Percentiles rank a stretch among this genome's conserved stretches.
Evolutionary conservation across 2,113 vertebrate genomes (phyloP).

Genomic region (Coreoperca whiteheadi): DNA sequence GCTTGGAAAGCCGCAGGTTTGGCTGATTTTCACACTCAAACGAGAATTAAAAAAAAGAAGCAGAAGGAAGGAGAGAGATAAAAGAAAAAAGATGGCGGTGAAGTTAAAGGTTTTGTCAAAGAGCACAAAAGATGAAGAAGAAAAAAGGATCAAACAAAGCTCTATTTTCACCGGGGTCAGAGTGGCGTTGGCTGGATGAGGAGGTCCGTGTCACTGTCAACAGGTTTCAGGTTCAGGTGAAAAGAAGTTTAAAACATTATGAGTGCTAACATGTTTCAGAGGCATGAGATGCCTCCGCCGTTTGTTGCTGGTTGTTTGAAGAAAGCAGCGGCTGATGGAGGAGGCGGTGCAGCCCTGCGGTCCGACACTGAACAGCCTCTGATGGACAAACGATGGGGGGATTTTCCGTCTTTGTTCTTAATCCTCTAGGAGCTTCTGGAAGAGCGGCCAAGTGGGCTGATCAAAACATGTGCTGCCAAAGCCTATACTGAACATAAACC

Average conservation of each 20-base stretch:
- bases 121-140: neutral
- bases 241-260: neutral
- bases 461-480: neutral
- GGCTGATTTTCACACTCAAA: neutral
- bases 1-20: constrained; percentile 36
- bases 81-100: neutral
- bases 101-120: constrained; percentile 3
- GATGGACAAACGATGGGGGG: constrained; percentile 26
- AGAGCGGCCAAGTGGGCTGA: constrained; percentile 8
- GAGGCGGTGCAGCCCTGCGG: constrained; percentile 15
- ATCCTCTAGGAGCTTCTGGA: constrained; percentile 62
- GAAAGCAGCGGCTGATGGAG: constrained; percentile 6
- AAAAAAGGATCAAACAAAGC: neutral
- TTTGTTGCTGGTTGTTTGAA: neutral
- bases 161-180: neutral
- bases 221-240: neutral
- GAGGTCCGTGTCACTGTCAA: neutral
- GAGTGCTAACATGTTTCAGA: neutral
- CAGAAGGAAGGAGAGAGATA: neutral
- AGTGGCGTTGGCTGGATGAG: neutral
- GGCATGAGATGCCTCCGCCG: neutral
- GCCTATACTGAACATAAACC: neutral
- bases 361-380: constrained; percentile 16
- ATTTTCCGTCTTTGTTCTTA: constrained; percentile 39
- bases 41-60: neutral